Conservation (phyloP, 2,888 invertebrate genomes). For the Unio delphinus region DNA sequence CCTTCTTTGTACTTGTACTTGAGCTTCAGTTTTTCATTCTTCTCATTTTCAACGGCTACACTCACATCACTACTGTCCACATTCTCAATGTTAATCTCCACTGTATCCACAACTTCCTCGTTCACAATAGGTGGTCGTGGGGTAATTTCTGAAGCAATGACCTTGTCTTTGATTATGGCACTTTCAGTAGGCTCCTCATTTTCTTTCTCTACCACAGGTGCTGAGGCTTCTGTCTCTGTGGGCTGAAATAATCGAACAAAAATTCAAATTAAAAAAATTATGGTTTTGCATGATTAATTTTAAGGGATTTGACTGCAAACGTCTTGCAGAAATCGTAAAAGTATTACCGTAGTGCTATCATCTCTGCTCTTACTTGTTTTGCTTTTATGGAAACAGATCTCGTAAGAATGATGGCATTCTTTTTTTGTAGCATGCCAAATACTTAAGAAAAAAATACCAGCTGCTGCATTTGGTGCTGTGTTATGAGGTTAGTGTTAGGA, state of each 20-base stretch:
- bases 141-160: conserved; percentile 1
- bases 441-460: too few species aligned
- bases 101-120: conserved; percentile 14
- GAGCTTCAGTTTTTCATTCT: conserved; percentile 7
- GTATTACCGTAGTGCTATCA: too few species aligned
- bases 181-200: conserved; percentile 4
- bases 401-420: too few species aligned
- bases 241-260: background rate
- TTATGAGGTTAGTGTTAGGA: too few species aligned
- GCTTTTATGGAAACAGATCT: too few species aligned
- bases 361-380: too few species aligned
- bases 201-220: conserved; percentile 10
- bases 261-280: too few species aligned
- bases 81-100: conserved; percentile 45
- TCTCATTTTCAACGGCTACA: conserved; percentile 20
- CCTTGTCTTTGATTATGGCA: background rate
- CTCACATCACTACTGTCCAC: conserved; percentile 30
- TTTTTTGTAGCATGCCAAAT: too few species aligned
- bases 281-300: too few species aligned
- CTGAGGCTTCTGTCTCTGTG: conserved; percentile 3
- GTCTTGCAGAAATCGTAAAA: too few species aligned
- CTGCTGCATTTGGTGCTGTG: too few species aligned
- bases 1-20: conserved; percentile 45
- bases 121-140: conserved; percentile 4
- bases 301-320: too few species aligned